These are phyloP conservation scores for Gadus chalcogrammus DNA, from an alignment of 2,113 vertebrate species.

Conservation along the genomic window DNA sequence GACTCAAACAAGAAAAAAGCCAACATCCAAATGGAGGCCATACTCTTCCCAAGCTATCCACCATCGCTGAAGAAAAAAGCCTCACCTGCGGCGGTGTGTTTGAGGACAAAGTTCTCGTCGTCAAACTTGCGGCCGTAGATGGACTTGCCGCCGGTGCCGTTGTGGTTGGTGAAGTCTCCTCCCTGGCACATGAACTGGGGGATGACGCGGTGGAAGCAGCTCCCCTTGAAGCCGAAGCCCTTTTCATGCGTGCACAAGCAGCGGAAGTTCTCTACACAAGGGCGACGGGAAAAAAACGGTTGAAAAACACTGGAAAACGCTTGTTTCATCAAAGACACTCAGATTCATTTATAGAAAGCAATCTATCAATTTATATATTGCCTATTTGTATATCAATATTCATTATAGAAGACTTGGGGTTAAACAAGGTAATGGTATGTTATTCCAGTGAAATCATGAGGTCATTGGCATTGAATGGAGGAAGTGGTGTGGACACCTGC, in stretches of 20 bases:
- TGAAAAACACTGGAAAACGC: too few species aligned
- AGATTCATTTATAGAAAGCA: too few species aligned
- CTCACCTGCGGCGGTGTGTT: conserved; percentile 91
- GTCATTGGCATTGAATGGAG: neutral
- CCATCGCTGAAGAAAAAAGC: neutral
- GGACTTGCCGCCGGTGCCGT: conserved; percentile 93
- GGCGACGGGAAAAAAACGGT: neutral
- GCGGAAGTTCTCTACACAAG: conserved; percentile 86
- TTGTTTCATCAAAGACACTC: too few species aligned
- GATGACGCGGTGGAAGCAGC: conserved; percentile 94
- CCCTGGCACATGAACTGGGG: conserved; percentile 99
- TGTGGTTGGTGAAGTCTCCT: conserved; percentile 97
- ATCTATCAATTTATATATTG: too few species aligned
- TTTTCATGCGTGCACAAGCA: conserved; percentile 96
- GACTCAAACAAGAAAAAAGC: neutral
- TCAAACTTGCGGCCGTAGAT: conserved; percentile 96
- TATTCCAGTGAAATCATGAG: neutral
- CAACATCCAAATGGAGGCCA: neutral
- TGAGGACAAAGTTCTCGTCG: conserved; percentile 97
- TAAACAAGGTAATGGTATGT: too few species aligned
- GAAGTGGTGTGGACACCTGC: conserved; percentile 70
- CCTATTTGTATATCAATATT: too few species aligned
- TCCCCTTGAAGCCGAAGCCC: conserved; percentile 94
- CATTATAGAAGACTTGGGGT: too few species aligned
- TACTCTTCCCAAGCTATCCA: too few species aligned